Conservation (phyloP, 2,888 invertebrate species). For the Phlogophora meticulosa region DNA sequence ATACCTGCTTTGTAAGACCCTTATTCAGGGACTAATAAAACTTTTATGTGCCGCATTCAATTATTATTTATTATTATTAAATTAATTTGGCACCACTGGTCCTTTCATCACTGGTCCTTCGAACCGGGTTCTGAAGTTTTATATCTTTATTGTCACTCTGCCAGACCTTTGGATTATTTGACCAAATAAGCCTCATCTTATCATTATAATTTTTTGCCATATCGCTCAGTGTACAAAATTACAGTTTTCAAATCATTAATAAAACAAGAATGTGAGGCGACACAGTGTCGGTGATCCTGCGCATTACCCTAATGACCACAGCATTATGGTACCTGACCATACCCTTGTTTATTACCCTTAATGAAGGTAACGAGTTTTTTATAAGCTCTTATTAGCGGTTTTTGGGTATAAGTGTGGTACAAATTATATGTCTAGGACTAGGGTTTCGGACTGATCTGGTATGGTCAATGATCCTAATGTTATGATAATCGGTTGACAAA, state of each 20-base stretch:
- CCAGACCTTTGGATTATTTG: not conserved
- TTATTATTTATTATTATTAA: no score
- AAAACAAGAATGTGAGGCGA: slow-evolving; percentile 71
- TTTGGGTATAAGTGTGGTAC: slow-evolving; percentile 72
- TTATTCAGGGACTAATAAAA: no score
- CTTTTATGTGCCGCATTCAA: no score
- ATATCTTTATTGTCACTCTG: no score
- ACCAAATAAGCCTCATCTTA: not conserved
- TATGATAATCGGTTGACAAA: slow-evolving; percentile 65
- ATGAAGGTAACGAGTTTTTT: slow-evolving; percentile 87
- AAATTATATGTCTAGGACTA: slow-evolving; percentile 81
- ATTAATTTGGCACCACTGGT: no score
- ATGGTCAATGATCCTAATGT: slow-evolving; percentile 52
- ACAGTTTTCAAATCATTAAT: slow-evolving; percentile 58
- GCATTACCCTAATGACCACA: slow-evolving; percentile 82
- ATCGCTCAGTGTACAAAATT: slow-evolving; percentile 55
- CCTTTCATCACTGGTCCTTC: no score
- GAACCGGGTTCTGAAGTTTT: no score
- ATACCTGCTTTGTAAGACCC: no score
- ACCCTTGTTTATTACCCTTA: slow-evolving; percentile 86
- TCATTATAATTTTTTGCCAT: slow-evolving; percentile 53
- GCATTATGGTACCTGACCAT: slow-evolving; percentile 80
- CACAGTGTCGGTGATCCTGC: slow-evolving; percentile 74
- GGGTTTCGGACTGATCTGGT: slow-evolving; percentile 55
- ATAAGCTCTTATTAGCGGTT: slow-evolving; percentile 67